Percentiles rank a stretch among this genome's conserved stretches.
phyloP scores from a whole-genome alignment of 2,888 invertebrate species.

The Hirtodrosophila alboralis region DNA sequence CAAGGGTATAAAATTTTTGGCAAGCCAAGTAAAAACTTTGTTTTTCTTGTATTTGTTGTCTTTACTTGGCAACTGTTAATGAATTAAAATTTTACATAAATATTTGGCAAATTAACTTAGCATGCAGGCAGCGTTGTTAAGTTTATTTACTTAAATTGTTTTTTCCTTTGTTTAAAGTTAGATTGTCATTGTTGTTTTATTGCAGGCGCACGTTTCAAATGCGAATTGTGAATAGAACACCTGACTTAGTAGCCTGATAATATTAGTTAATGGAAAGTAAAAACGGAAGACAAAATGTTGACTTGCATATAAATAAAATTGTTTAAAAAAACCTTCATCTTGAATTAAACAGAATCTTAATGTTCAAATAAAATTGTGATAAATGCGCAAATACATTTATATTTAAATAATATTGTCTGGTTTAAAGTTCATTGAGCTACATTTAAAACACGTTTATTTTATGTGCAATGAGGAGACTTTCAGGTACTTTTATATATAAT shows the following conservation, averaged over 20 bases:
- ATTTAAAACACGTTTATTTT: not conserved
- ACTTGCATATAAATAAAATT: not conserved
- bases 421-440: slow-evolving; percentile 7
- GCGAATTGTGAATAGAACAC: slow-evolving; percentile 10
- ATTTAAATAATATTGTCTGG: slow-evolving; percentile 10
- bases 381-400: not conserved
- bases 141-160: slow-evolving; percentile 8
- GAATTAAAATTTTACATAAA: slow-evolving; percentile 2
- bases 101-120: slow-evolving; percentile 10
- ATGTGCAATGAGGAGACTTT: not conserved
- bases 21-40: too few relatives aligned
- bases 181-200: slow-evolving; percentile 4
- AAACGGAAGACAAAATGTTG: not conserved
- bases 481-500: slow-evolving; percentile 1
- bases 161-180: slow-evolving; percentile 1
- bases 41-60: slow-evolving; percentile 2
- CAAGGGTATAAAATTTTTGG: too few relatives aligned
- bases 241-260: not conserved
- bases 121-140: slow-evolving; percentile 22
- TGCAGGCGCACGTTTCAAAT: slow-evolving; percentile 37
- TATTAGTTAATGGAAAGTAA: not conserved
- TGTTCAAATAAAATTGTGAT: not conserved
- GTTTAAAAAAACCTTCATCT: not conserved
- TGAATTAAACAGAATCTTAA: not conserved
- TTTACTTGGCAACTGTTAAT: slow-evolving; percentile 19